phyloP scores from a whole-genome alignment of 2,797 vertebrate genomes.

The Myotis planiceps region DNA sequence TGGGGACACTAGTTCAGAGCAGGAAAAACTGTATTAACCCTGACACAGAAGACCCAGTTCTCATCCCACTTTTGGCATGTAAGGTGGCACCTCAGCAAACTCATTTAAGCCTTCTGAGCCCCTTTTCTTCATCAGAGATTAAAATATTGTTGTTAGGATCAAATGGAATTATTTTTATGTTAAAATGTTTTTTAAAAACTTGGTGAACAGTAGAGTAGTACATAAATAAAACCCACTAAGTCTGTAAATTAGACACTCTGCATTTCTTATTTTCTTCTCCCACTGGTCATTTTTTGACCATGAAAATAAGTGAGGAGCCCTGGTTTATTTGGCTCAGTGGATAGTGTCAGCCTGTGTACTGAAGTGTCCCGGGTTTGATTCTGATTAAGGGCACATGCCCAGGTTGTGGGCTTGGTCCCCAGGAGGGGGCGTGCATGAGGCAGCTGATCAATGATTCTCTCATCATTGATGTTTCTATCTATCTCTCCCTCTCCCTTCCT shows the following conservation, averaged over 20 bases:
- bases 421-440: no score
- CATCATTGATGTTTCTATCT: no score
- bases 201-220: not conserved
- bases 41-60: not conserved
- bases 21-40: not conserved
- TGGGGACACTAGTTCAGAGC: not conserved
- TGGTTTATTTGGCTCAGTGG: no score
- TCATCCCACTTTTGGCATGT: not conserved
- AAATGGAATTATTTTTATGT: constrained; percentile 28
- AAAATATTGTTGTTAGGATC: constrained; percentile 36
- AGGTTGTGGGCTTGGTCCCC: no score
- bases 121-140: constrained; percentile 6
- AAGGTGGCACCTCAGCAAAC: not conserved
- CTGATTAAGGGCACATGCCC: no score
- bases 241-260: not conserved
- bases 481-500: no score
- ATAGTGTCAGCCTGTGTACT: no score
- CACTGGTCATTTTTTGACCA: not conserved
- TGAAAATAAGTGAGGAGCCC: not conserved
- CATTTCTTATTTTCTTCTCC: not conserved
- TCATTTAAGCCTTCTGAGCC: not conserved
- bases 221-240: constrained; percentile 23
- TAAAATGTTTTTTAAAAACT: not conserved
- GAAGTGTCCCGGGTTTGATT: no score
- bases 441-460: no score